Evolutionary conservation across 2,888 invertebrate genomes (phyloP).

Genomic region (Rutpela maculata): DNA sequence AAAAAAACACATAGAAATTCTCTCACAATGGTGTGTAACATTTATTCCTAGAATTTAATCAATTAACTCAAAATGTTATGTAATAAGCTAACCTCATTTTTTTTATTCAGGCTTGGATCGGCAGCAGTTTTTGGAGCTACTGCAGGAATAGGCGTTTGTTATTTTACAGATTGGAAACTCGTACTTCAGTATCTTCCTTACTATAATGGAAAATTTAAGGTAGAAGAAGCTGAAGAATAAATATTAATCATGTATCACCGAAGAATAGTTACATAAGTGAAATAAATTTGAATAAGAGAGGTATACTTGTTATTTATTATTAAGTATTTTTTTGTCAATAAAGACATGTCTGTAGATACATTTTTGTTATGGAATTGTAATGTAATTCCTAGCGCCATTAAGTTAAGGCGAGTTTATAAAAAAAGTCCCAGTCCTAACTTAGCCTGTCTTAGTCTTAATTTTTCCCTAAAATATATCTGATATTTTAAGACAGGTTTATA

Average conservation of each 20-base stretch:
- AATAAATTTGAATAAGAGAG: not conserved
- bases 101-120: conserved; percentile 76
- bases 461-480: too few species aligned
- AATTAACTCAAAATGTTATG: conserved; percentile 22
- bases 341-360: too few species aligned
- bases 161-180: conserved; percentile 88
- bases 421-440: too few species aligned
- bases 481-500: too few species aligned
- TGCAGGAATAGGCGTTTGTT: conserved; percentile 79
- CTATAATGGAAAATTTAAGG: conserved; percentile 84
- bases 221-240: conserved; percentile 69
- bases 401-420: too few species aligned
- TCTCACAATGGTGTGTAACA: conserved; percentile 72
- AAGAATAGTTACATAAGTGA: not conserved
- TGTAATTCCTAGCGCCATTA: too few species aligned
- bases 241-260: not conserved
- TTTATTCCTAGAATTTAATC: not conserved
- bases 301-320: too few species aligned
- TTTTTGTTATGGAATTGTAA: too few species aligned
- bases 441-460: too few species aligned
- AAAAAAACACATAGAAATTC: conserved; percentile 79
- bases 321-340: too few species aligned
- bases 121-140: conserved; percentile 80
- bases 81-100: conserved; percentile 38
- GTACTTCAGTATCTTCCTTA: conserved; percentile 84